Evolutionary conservation across 2,113 vertebrate species (phyloP).

Genomic region (Thunnus maccoyii): DNA sequence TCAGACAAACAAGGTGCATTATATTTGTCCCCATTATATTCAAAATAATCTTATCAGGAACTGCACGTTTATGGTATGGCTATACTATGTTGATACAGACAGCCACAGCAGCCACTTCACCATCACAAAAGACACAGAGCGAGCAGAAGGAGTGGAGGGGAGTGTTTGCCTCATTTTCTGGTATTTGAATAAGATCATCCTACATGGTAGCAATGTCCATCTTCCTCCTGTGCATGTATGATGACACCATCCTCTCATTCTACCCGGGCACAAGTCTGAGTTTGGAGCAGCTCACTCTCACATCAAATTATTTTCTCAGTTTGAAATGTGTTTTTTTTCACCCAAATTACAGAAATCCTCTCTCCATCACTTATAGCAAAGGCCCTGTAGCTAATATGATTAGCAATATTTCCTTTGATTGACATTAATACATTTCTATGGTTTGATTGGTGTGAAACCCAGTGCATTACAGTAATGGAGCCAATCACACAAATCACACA

Average conservation of each 20-base stretch:
- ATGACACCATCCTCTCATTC: too few relatives aligned
- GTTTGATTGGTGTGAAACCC: background rate
- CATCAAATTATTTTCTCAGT: too few relatives aligned
- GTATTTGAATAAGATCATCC: too few relatives aligned
- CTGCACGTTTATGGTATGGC: background rate
- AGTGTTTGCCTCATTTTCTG: background rate
- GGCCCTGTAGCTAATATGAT: too few relatives aligned
- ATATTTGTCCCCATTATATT: background rate
- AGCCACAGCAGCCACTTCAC: background rate
- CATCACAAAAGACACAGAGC: background rate
- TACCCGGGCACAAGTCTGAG: too few relatives aligned
- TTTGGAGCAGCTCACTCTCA: too few relatives aligned
- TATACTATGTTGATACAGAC: background rate
- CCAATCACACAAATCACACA: slow-evolving; percentile 65
- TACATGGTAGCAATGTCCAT: too few relatives aligned
- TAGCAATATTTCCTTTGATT: too few relatives aligned
- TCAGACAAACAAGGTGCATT: background rate
- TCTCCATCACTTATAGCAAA: too few relatives aligned
- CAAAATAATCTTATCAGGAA: background rate
- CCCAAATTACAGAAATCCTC: too few relatives aligned
- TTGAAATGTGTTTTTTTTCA: too few relatives aligned
- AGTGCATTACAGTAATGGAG: slow-evolving; percentile 65
- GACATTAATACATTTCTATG: background rate
- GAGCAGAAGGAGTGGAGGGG: background rate
- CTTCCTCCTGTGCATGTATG: too few relatives aligned